A percentile compares a stretch with the other conserved stretches of the same genome.
phyloP scores from a whole-genome alignment of 2,888 invertebrate species.

The Agriopis marginaria region DNA sequence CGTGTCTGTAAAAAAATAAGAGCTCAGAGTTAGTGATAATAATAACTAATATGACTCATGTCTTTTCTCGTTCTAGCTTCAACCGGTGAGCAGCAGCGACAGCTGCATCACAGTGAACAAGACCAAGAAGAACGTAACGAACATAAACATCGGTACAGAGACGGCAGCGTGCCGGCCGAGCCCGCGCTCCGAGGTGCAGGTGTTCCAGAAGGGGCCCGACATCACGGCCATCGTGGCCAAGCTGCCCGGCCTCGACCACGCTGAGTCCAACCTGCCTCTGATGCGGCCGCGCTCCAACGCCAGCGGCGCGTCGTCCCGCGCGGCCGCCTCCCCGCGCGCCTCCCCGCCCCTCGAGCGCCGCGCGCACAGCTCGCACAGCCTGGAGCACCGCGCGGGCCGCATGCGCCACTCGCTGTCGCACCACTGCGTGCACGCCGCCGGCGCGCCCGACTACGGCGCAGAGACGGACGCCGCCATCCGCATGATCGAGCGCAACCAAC shows the following conservation, averaged over 20 bases:
- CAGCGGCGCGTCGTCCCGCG: conserved; percentile 86
- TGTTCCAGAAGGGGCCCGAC: conserved; percentile 93
- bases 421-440: conserved; percentile 76
- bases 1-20: neutral
- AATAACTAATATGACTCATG: no score
- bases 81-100: conserved; percentile 73
- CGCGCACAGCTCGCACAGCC: conserved; percentile 67
- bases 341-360: conserved; percentile 58
- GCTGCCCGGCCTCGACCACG: conserved; percentile 85
- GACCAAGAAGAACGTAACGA: conserved; percentile 89
- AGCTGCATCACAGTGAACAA: conserved; percentile 86
- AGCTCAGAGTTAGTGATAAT: neutral
- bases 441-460: conserved; percentile 81
- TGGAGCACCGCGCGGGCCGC: conserved; percentile 76
- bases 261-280: conserved; percentile 73
- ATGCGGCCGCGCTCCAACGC: conserved; percentile 84
- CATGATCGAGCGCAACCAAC: conserved; percentile 87
- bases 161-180: conserved; percentile 71
- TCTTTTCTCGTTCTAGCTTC: conserved; percentile 61
- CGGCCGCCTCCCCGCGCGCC: conserved; percentile 71
- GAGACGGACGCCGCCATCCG: conserved; percentile 86
- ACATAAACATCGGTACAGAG: conserved; percentile 89
- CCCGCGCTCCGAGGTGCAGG: conserved; percentile 85
- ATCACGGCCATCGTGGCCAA: conserved; percentile 91
- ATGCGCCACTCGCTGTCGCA: conserved; percentile 80